A percentile compares a stretch with the other conserved stretches of the same genome.
Evolutionary conservation across 2,797 vertebrate genomes (phyloP).

Genomic region (Enteromius viviparus): DNA sequence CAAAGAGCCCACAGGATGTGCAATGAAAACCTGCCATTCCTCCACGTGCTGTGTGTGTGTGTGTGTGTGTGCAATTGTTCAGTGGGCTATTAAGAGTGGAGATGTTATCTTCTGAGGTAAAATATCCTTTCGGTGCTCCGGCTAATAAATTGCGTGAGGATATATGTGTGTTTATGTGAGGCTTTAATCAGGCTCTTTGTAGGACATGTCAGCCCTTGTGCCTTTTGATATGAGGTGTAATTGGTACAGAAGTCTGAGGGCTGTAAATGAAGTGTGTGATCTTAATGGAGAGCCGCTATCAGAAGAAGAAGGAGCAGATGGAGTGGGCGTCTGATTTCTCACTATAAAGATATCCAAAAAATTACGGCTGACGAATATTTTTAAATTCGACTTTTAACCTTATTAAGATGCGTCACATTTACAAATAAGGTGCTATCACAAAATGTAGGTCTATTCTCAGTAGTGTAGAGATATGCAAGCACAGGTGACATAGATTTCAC

Average conservation of each 20-base stretch:
- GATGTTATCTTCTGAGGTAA: slow-evolving; percentile 47
- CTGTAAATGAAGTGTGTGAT: slow-evolving; percentile 51
- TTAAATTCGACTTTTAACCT: slow-evolving; percentile 11
- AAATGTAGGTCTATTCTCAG: background rate
- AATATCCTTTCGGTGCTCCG: slow-evolving; percentile 34
- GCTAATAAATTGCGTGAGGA: slow-evolving; percentile 20
- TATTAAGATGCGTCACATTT: slow-evolving; percentile 6
- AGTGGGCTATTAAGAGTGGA: slow-evolving; percentile 45
- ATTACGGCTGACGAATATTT: background rate
- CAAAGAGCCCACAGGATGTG: slow-evolving; percentile 54
- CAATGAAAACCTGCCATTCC: slow-evolving; percentile 52
- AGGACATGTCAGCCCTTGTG: slow-evolving; percentile 38
- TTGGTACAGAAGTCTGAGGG: slow-evolving; percentile 53
- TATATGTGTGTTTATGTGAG: slow-evolving; percentile 32
- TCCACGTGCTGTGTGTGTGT: slow-evolving; percentile 1
- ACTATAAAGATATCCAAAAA: slow-evolving; percentile 21
- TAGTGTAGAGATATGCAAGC: background rate
- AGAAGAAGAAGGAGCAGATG: slow-evolving; percentile 24
- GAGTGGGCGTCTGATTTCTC: slow-evolving; percentile 18
- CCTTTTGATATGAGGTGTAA: slow-evolving; percentile 58
- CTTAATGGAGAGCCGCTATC: slow-evolving; percentile 31
- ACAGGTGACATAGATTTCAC: background rate
- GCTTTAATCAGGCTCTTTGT: slow-evolving; percentile 60
- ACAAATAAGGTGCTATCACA: background rate
- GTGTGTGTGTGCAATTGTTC: slow-evolving; percentile 26